Evolutionary conservation across 1,140 invertebrate genomes (phyloP), one percentile per base, ranked within the genome.

Genomic region (Cydia strobilella): DNA sequence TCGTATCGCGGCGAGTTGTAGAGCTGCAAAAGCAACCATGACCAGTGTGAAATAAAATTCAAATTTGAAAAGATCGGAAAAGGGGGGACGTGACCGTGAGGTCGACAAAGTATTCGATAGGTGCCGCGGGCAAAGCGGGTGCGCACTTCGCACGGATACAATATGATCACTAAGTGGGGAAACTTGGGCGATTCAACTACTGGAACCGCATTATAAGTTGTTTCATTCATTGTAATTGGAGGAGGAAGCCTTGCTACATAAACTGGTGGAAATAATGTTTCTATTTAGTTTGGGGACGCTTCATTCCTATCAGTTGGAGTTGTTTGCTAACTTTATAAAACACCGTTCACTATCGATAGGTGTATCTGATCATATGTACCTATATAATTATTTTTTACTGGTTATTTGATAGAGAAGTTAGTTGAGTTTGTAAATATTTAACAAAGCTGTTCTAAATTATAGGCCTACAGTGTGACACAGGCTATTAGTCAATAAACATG

Each of bases 121-220:
- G 65, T 69, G 77, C 74, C 76, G 45, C 35, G 75, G 76, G 77
- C 77, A 75, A 23, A 63, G 65, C 65, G 65, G 65, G 65, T n/a
- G 63, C 42, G 65, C 69, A 77, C 74, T 76, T 77, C 75, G 73
- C 75, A 69, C 73, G 54, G 71, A 77, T 72, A 79, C 75, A 78
- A 79, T 79, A 79, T 80, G 69, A 78, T 79, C 80, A 75, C 77
- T 77, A 79, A 81, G 76, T 79, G 73, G 71, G 76, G 71, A 81
- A 81, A 77, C 73, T 77, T 74, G 66, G 45, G 63, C 54, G n/a
- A 69, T 69, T 69, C 73, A 69, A 78, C 75, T 77, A 81, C 80
- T 79, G 77, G 77, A 81, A 76, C 75, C 75, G 77, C 75, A 71
- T 76, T 69, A 69, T 69, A 69, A 69, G 65, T 69, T 69, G 65